A percentile compares a stretch with the other conserved stretches of the same genome.
Conservation (phyloP, 2,113 vertebrate species). For the Nettapus auritus region DNA sequence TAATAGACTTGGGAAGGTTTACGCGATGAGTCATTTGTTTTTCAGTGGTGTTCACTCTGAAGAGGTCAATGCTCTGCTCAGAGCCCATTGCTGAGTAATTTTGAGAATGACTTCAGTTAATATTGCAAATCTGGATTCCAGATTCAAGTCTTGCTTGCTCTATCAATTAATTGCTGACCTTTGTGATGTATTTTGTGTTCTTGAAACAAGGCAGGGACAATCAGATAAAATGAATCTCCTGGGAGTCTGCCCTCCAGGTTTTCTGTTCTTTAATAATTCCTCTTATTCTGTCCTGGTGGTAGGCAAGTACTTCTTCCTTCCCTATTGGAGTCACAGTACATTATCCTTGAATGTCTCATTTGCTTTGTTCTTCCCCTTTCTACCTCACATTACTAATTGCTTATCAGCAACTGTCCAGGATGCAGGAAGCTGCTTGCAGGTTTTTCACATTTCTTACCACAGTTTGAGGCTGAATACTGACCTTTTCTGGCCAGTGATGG, state of each 20-base stretch:
- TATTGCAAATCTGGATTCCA: not conserved
- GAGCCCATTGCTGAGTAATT: conserved; percentile 23
- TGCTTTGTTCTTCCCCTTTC: conserved; percentile 16
- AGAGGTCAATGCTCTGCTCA: not conserved
- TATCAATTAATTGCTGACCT: conserved; percentile 49
- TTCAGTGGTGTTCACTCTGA: not conserved
- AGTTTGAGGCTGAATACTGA: not conserved
- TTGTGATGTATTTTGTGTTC: conserved; percentile 38
- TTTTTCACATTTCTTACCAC: not conserved
- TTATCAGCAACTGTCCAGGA: not conserved
- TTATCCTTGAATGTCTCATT: not conserved
- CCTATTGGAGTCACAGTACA: not conserved
- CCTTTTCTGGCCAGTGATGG: not conserved
- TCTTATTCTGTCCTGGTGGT: not conserved
- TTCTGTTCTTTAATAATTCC: conserved; percentile 14
- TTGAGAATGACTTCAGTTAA: not conserved
- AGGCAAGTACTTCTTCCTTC: not conserved
- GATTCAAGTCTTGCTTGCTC: not conserved
- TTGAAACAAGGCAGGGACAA: conserved; percentile 37
- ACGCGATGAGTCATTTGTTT: conserved; percentile 50
- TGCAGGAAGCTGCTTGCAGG: not conserved
- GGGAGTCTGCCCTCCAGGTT: conserved; percentile 23
- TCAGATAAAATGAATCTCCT: conserved; percentile 35
- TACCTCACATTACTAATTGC: not conserved
- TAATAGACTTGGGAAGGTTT: not conserved